These are phyloP conservation scores for Semnopithecus entellus DNA, from an alignment of 2,113 vertebrate genomes.

Conservation along the genomic window DNA sequence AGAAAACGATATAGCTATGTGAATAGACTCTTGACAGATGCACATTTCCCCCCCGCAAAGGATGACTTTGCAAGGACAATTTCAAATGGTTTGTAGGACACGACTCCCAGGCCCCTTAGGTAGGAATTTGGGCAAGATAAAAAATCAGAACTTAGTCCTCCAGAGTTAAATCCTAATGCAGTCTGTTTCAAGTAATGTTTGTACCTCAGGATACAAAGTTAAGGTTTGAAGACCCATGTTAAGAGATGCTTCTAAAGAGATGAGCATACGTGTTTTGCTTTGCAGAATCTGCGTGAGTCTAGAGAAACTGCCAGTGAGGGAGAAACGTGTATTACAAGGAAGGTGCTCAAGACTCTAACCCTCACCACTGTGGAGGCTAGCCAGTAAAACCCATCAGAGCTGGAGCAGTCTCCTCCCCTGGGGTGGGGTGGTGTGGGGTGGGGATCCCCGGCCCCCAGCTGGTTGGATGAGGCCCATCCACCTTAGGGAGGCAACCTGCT, in stretches of 20 bases:
- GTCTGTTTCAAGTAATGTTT: background rate
- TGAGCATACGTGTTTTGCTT: rapidly evolving
- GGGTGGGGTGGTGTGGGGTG: background rate
- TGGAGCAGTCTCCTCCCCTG: too few species aligned
- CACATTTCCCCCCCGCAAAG: too few species aligned
- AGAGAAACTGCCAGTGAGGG: background rate
- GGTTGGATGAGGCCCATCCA: background rate
- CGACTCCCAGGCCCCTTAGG: too few species aligned
- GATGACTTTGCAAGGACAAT: too few species aligned
- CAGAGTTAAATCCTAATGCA: background rate
- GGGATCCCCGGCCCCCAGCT: background rate
- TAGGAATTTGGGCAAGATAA: too few species aligned
- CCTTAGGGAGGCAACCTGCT: background rate
- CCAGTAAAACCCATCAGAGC: too few species aligned
- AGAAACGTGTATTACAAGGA: background rate
- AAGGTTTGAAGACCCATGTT: too few species aligned
- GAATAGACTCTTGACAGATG: too few species aligned
- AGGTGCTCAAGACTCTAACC: background rate
- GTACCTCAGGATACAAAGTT: background rate
- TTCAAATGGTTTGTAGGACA: too few species aligned
- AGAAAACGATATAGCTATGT: too few species aligned
- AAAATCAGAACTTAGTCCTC: too few species aligned
- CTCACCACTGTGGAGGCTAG: background rate
- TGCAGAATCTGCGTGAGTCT: rapidly evolving
- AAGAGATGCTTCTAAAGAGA: too few species aligned